Conservation (phyloP, 2,888 invertebrate species). For the Drosophila setosimentum region DNA sequence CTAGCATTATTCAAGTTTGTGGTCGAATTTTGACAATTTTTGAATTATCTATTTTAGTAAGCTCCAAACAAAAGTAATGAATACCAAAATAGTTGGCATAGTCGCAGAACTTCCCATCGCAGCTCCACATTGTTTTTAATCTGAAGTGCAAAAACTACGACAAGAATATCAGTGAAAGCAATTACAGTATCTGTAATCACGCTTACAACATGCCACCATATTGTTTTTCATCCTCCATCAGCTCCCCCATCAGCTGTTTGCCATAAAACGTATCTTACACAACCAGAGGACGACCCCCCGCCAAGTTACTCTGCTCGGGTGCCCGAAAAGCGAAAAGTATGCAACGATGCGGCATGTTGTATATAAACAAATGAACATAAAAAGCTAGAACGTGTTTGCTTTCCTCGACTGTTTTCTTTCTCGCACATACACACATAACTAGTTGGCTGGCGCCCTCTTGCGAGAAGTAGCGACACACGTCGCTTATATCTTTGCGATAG, state of each 20-base stretch:
- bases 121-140: slow-evolving; percentile 45
- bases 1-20: slow-evolving; percentile 26
- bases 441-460: slow-evolving; percentile 24
- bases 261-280: slow-evolving; percentile 41
- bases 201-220: slow-evolving; percentile 55
- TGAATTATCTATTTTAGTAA: slow-evolving; percentile 1
- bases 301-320: slow-evolving; percentile 14
- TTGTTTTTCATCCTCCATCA: slow-evolving; percentile 27
- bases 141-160: slow-evolving; percentile 38
- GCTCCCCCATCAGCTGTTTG: slow-evolving; percentile 16
- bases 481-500: not conserved
- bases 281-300: slow-evolving; percentile 19
- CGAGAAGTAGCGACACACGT: slow-evolving; percentile 1
- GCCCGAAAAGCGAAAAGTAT: slow-evolving; percentile 15
- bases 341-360: not conserved
- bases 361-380: slow-evolving; percentile 34
- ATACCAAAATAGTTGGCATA: not conserved
- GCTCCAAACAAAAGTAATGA: not conserved
- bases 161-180: slow-evolving; percentile 37
- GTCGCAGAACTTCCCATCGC: slow-evolving; percentile 8
- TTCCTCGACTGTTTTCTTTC: slow-evolving; percentile 10
- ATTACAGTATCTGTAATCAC: slow-evolving; percentile 62
- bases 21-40: slow-evolving; percentile 22
- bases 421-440: slow-evolving; percentile 9
- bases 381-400: slow-evolving; percentile 34